Evolutionary conservation across 2,888 invertebrate species (phyloP).

Genomic region (Lamellibrachia satsuma): DNA sequence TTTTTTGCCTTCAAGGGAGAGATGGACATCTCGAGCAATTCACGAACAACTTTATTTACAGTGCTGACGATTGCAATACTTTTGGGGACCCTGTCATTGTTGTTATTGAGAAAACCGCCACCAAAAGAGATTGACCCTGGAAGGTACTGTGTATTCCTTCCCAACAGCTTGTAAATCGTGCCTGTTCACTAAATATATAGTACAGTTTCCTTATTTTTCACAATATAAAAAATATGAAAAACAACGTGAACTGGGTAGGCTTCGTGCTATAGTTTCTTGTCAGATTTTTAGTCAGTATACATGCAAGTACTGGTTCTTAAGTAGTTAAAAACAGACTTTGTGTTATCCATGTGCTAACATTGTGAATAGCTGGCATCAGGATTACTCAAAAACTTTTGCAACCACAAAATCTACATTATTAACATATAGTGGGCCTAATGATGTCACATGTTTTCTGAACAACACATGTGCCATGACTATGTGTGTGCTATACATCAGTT

Average conservation of each 20-base stretch:
- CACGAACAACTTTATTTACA: slow-evolving; percentile 82
- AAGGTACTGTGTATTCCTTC: neutral
- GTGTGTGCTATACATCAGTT: too few species aligned
- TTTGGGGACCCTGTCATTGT: slow-evolving; percentile 72
- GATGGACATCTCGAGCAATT: slow-evolving; percentile 75
- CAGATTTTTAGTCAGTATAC: neutral
- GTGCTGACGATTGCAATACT: slow-evolving; percentile 77
- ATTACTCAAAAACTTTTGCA: neutral
- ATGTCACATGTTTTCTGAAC: too few species aligned
- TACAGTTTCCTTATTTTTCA: neutral
- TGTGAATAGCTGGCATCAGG: neutral
- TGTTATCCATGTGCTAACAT: neutral
- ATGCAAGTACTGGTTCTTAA: neutral
- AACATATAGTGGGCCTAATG: too few species aligned
- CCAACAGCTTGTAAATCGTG: neutral
- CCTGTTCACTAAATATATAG: too few species aligned
- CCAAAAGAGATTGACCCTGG: neutral
- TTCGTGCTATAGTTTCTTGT: too few species aligned
- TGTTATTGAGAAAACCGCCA: slow-evolving; percentile 55
- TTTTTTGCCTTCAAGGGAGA: slow-evolving; percentile 88
- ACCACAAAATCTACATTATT: neutral
- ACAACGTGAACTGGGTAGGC: neutral
- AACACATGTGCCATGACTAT: too few species aligned
- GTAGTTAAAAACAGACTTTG: neutral
- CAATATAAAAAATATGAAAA: neutral